Evolutionary conservation across 2,888 invertebrate species (phyloP).

Genomic region (Pinctada fucata): DNA sequence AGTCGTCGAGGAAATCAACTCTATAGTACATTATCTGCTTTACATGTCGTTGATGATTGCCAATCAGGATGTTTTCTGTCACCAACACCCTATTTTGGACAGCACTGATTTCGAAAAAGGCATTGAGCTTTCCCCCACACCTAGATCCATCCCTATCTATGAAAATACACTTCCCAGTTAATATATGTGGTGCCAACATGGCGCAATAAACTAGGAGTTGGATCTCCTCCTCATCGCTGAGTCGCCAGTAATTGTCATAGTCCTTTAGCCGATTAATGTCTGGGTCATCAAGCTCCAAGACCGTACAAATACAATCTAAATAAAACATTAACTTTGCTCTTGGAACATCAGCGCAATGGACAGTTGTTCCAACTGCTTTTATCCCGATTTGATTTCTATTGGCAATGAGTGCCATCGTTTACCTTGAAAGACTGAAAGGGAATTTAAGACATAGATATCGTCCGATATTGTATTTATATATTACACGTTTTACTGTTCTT

Average conservation of each 20-base stretch:
- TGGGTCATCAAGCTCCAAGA: constrained; percentile 26
- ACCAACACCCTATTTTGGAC: constrained; percentile 19
- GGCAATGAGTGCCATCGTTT: not conserved
- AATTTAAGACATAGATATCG: no score
- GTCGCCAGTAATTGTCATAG: constrained; percentile 23
- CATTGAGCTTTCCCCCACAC: constrained; percentile 15
- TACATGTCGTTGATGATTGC: constrained; percentile 14
- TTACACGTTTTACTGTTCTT: no score
- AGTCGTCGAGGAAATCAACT: constrained; percentile 5
- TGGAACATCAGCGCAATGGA: constrained; percentile 8
- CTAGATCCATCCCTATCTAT: no score
- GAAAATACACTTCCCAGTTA: constrained; percentile 34
- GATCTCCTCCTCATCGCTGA: constrained; percentile 12
- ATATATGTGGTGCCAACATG: constrained; percentile 22
- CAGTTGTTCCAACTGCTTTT: constrained; percentile 2
- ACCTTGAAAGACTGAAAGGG: no score
- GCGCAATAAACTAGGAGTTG: constrained; percentile 19
- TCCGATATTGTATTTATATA: no score
- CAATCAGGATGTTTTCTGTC: constrained; percentile 15
- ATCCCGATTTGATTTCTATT: constrained; percentile 17
- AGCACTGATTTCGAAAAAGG: constrained; percentile 27
- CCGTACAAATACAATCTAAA: constrained; percentile 30
- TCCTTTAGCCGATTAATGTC: constrained; percentile 17
- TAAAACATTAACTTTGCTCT: constrained; percentile 39
- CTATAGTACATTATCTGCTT: constrained; percentile 27